A percentile compares a stretch with the other conserved stretches of the same genome.
These are phyloP conservation scores for Nineta flava DNA, from an alignment of 2,888 invertebrate genomes.

Conservation along the genomic window DNA sequence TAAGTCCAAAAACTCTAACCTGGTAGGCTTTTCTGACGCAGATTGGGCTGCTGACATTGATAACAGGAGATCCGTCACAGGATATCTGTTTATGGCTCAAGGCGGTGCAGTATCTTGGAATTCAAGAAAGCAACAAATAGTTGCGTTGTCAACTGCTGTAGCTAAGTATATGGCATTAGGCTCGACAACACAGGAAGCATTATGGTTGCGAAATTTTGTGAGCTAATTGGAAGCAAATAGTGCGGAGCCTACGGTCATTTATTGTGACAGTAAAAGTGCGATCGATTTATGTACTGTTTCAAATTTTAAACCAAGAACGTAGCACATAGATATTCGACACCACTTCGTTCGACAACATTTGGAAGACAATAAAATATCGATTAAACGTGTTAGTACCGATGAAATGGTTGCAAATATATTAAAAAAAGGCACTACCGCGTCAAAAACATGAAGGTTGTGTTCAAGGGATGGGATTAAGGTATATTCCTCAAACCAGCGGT, in stretches of 20 bases:
- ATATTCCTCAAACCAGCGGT: too few species aligned
- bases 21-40: constrained; percentile 3
- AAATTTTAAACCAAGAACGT: too few species aligned
- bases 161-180: neutral
- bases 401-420: neutral
- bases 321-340: neutral
- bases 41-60: constrained; percentile 7
- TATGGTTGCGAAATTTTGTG: neutral
- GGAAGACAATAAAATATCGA: neutral
- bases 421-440: too few species aligned
- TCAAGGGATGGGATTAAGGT: too few species aligned
- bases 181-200: neutral
- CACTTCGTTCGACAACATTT: neutral
- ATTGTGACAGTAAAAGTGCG: neutral
- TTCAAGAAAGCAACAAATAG: constrained; percentile 5
- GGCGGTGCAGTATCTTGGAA: constrained; percentile 9
- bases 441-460: too few species aligned
- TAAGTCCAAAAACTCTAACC: constrained; percentile 2
- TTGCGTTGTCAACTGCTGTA: constrained; percentile 3
- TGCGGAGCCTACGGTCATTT: neutral
- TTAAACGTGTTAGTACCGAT: neutral
- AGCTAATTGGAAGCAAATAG: neutral
- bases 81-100: constrained; percentile 6
- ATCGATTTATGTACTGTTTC: neutral
- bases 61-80: constrained; percentile 7